Evolutionary conservation across 2,888 invertebrate genomes (phyloP).

Genomic region (Actias luna): DNA sequence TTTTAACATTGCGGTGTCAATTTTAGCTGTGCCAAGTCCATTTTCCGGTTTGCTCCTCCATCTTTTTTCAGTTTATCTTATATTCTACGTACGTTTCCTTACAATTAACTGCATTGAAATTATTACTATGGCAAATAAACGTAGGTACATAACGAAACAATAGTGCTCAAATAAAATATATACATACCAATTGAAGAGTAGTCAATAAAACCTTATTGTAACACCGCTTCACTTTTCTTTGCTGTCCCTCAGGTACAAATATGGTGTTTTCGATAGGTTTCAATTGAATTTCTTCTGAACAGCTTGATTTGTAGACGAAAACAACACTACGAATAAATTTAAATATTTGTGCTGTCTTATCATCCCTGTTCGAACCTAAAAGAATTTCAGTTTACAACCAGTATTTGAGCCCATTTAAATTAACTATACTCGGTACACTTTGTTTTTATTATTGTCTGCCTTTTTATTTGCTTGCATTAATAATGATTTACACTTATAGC

Average conservation of each 20-base stretch:
- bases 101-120: background rate
- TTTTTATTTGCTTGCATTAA: no score
- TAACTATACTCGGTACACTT: background rate
- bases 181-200: constrained; percentile 21
- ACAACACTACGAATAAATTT: constrained; percentile 59
- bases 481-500: no score
- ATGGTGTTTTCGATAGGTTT: constrained; percentile 49
- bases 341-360: constrained; percentile 44
- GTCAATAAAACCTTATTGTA: constrained; percentile 48
- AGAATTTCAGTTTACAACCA: no score
- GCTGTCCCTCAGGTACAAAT: constrained; percentile 44
- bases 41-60: constrained; percentile 6
- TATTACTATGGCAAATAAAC: background rate
- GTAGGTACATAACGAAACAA: constrained; percentile 5
- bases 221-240: constrained; percentile 46
- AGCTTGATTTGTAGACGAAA: constrained; percentile 43
- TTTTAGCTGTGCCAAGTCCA: constrained; percentile 8
- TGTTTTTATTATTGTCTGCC: no score
- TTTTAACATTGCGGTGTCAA: background rate
- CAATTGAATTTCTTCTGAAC: constrained; percentile 52
- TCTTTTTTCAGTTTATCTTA: constrained; percentile 4
- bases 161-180: constrained; percentile 38
- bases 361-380: background rate
- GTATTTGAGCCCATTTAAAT: no score
- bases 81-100: background rate